These are phyloP conservation scores for Sebastes matsubarae DNA, from an alignment of 2,797 vertebrate genomes.

Conservation along the genomic window DNA sequence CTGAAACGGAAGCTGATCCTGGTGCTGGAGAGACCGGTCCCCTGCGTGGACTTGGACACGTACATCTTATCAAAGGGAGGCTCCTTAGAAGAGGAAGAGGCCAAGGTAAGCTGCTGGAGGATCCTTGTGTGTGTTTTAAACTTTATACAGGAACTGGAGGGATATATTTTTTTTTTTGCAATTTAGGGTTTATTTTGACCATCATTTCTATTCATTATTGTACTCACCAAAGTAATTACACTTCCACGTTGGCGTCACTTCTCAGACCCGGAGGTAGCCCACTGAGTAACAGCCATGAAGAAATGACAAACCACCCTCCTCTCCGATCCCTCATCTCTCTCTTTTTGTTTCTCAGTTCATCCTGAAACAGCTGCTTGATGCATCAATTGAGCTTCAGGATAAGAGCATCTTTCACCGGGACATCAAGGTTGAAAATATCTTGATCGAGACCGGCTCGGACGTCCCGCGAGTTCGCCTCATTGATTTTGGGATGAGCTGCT, in stretches of 20 bases:
- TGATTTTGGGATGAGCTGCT: slow-evolving; percentile 40
- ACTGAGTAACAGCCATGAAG: too few relatives aligned
- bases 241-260: too few relatives aligned
- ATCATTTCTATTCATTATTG: too few relatives aligned
- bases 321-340: too few relatives aligned
- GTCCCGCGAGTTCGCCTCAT: neutral
- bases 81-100: neutral
- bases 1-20: neutral
- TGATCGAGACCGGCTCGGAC: neutral
- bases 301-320: too few relatives aligned
- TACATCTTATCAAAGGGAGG: neutral
- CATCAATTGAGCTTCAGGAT: neutral
- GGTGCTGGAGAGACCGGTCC: slow-evolving; percentile 27
- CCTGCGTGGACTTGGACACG: neutral
- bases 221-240: too few relatives aligned
- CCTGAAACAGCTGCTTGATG: slow-evolving; percentile 11
- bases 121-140: too few relatives aligned
- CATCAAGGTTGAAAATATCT: slow-evolving; percentile 26
- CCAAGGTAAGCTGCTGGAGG: neutral
- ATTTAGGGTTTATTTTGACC: too few relatives aligned
- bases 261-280: too few relatives aligned
- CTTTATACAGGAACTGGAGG: too few relatives aligned
- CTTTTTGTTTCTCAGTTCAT: neutral
- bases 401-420: slow-evolving; percentile 9
- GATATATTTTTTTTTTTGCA: too few relatives aligned